phyloP scores from a whole-genome alignment of 2,113 vertebrate species.

The Trachemys scripta region DNA sequence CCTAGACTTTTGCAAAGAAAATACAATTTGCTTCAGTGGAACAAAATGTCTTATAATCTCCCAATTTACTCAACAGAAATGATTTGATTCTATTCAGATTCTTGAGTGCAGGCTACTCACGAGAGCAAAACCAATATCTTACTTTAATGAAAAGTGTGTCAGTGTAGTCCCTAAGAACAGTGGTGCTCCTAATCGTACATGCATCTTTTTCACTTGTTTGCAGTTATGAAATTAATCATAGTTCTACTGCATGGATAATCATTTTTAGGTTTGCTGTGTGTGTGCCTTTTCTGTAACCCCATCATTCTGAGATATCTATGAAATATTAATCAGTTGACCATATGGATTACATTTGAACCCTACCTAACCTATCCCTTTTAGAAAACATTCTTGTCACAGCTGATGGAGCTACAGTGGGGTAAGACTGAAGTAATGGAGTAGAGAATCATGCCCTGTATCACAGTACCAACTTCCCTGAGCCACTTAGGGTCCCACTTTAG shows the following conservation, averaged over 20 bases:
- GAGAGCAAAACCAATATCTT: background rate
- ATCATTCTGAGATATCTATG: too few species aligned
- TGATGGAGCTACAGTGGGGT: rapidly evolving
- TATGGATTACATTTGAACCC: background rate
- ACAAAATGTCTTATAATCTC: background rate
- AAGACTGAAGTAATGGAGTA: background rate
- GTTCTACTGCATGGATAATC: background rate
- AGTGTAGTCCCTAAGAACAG: background rate
- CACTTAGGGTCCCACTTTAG: background rate
- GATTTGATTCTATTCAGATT: background rate
- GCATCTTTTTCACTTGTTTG: background rate
- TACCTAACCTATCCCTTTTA: background rate
- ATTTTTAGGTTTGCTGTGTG: too few species aligned
- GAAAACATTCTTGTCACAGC: background rate
- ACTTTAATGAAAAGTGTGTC: background rate
- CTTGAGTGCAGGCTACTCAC: background rate
- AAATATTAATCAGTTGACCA: background rate
- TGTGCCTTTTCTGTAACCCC: too few species aligned
- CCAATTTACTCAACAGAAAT: background rate
- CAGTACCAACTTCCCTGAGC: background rate
- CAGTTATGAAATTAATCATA: background rate
- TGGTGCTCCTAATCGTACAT: background rate
- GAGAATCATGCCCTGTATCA: background rate
- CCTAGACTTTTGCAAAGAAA: background rate
- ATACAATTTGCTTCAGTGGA: background rate